Conservation (phyloP, 2,888 invertebrate genomes). For the Clivina fossor region DNA sequence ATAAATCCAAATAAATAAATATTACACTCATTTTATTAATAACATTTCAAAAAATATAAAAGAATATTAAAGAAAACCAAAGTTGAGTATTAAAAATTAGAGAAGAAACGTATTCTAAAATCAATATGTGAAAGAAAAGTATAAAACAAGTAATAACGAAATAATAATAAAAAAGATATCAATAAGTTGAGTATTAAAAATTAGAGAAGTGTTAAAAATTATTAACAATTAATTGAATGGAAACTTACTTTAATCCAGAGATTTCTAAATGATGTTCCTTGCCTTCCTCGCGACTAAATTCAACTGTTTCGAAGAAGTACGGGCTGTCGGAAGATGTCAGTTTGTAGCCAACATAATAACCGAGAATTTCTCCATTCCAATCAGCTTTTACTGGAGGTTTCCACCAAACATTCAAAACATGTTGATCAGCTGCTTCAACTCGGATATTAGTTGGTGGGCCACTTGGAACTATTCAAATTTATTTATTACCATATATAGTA, state of each 20-base stretch:
- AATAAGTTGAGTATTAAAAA: too few species aligned
- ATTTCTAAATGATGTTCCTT: conserved; percentile 86
- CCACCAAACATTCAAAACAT: conserved; percentile 85
- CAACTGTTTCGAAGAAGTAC: conserved; percentile 88
- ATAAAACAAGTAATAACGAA: too few species aligned
- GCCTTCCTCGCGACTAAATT: conserved; percentile 87
- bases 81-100: too few species aligned
- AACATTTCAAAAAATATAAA: too few species aligned
- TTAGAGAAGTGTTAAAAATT: too few species aligned
- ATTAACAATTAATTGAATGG: too few species aligned
- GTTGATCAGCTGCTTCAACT: conserved; percentile 85
- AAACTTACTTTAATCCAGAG: conserved; percentile 70
- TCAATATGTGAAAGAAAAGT: too few species aligned
- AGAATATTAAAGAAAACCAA: too few species aligned
- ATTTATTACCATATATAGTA: conserved; percentile 7
- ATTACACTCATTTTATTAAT: too few species aligned
- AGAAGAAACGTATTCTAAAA: too few species aligned
- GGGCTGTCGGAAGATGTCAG: conserved; percentile 82
- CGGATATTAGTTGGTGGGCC: conserved; percentile 82
- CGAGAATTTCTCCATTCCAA: conserved; percentile 90
- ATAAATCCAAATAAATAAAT: too few species aligned
- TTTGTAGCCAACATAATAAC: conserved; percentile 90
- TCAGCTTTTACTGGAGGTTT: conserved; percentile 86
- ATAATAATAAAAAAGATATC: too few species aligned
- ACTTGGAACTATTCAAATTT: conserved; percentile 62